Evolutionary conservation across 2,113 vertebrate species (phyloP), one percentile per base, ranked within the genome.

Genomic region (Gobiocypris rarus): DNA sequence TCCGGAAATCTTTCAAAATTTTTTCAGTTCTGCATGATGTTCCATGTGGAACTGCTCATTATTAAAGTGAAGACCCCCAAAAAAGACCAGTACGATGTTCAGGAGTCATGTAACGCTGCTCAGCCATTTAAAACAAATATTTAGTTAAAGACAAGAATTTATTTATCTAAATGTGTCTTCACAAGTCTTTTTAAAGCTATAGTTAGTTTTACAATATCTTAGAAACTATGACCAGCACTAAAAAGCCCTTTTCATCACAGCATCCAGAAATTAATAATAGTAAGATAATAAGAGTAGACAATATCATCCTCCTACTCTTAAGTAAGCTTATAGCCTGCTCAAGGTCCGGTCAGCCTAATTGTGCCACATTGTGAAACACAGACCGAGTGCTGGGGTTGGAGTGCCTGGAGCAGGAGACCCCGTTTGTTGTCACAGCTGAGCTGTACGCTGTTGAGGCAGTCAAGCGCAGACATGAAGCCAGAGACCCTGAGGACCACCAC

Each of bases 341-440:
- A 79, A 61, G 19, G 31, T 54, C 61, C 5, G 31, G 59, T 50
- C 73, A 9, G 6, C 52, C 17, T 54, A 54, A 54, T 34, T 34
- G 34, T 34, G 75, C 52, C 34, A 43, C 19, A 28, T 43, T 54
- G 78, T 52, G 31, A 61, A 63, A n/a, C 14, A 54, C 45, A 58
- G 59, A 9, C 24, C 9, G 41, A 24, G 56, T 38, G 84, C 19
- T 74, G 28, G 65, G 56, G 15, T 74, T n/a, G 52, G 8, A 81
- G 84, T 38, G 58, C 26, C 69, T 52, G 41, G n/a, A 50, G 22
- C 41, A 75, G 50, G 48, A 83, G 61, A 82, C 45, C 80, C 63
- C 5, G 48, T 86, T 88, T 88, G 87, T 88, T 88, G 84, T 88
- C 87, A 81, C 81, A 88, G 84, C 87, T 88, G 84, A 85, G 52